Evolutionary conservation across 2,797 vertebrate species (phyloP), one percentile per base, ranked within the genome.

Genomic region (Cryptoblepharus egeriae): DNA sequence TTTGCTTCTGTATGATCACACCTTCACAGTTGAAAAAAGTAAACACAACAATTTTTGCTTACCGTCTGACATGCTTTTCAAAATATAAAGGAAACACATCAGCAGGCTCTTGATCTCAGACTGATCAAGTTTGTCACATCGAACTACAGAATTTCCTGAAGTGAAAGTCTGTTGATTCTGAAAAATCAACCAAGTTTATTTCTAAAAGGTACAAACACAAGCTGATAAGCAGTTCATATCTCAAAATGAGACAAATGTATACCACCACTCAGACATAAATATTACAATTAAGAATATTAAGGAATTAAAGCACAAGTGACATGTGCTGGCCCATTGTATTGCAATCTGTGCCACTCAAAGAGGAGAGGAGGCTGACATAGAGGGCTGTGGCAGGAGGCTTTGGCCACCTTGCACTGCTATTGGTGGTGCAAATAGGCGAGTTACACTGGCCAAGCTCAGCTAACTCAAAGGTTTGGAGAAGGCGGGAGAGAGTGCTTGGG

Each of bases 61-160:
- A 99, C 99, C 98, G 2, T 99, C 98, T 60, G 98, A 99, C 98
- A 99, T 99, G 96, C 97, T 99, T 95, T 98, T 99, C 81, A 99
- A 95, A 87, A 99, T 96, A 76, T 99, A 97, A 76, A 99, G 96
- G 82, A 99, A 98, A 92, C 98, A 99, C 97, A 99, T 98, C 69
- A 99, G 96, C 75, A 99, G 95, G 91, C 97, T 98, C 94, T 96
- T 98, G 92, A 99, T 98, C 95, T 99, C 99, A 4, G 97, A 96
- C 88, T 97, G 97, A 91, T 99, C 98, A 88, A 99, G 95, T 93
- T 99, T 99, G 94, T 99, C 98, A 72, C 97, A 98, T 67, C 98
- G 97, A 88, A 99, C 95, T 80, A 98, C 81, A 0, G 96, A 94
- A 93, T 97, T 96, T 87, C 97, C 97, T 88, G 96, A 92, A 84